These are phyloP conservation scores for Neogale vison DNA, from an alignment of 2,113 vertebrate species.

Conservation along the genomic window DNA sequence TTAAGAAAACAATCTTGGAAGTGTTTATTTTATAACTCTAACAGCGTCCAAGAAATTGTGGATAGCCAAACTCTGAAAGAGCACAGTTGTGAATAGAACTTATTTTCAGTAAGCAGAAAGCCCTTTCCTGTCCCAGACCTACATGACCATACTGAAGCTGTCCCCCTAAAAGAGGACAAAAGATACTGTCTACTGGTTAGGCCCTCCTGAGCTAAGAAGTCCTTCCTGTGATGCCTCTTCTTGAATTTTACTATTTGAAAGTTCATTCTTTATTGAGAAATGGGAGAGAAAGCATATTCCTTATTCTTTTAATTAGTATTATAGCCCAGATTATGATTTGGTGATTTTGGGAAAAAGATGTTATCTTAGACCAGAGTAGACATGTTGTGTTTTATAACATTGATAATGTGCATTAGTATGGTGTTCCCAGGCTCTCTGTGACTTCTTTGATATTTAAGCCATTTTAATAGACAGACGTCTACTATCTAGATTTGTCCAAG, in stretches of 20 bases:
- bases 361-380: neutral
- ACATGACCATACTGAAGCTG: neutral
- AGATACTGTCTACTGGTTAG: neutral
- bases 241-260: neutral
- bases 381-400: neutral
- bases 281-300: neutral
- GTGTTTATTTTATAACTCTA: slow-evolving; percentile 83
- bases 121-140: slow-evolving; percentile 20
- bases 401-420: neutral
- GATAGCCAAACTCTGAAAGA: slow-evolving; percentile 78
- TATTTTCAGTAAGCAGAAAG: slow-evolving; percentile 74
- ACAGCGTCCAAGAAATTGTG: slow-evolving; percentile 77
- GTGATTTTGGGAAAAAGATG: neutral
- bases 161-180: neutral
- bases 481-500: neutral
- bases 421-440: neutral
- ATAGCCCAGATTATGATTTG: neutral
- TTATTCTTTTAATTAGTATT: neutral
- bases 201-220: neutral
- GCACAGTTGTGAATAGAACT: slow-evolving; percentile 81
- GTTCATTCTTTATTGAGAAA: neutral
- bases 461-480: neutral
- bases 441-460: neutral
- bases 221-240: neutral
- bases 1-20: slow-evolving; percentile 84